A percentile compares a stretch with the other conserved stretches of the same genome.
Conservation (phyloP, 37 sponge, comb jelly and placozoan genomes). For the Chondrosia reniformis region DNA sequence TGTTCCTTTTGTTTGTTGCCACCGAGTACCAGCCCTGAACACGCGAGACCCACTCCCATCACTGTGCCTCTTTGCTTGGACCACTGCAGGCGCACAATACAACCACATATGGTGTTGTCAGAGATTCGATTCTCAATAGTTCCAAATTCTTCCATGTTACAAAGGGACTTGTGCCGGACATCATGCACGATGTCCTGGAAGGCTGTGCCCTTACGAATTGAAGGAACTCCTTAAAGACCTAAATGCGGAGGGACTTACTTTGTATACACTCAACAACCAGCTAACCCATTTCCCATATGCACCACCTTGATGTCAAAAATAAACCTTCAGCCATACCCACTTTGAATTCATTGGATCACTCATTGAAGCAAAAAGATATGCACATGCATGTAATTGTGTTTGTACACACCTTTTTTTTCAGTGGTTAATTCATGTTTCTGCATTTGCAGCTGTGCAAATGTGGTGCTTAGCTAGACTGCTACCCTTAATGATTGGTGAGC, state of each 20-base stretch:
- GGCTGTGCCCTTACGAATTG: too few relatives aligned
- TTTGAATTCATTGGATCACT: too few relatives aligned
- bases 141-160: slow-evolving; percentile 3
- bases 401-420: too few relatives aligned
- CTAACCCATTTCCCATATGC: too few relatives aligned
- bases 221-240: too few relatives aligned
- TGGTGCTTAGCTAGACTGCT: neutral
- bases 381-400: too few relatives aligned
- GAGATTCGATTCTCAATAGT: neutral
- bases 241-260: too few relatives aligned
- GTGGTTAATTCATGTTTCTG: too few relatives aligned
- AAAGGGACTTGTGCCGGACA: slow-evolving; percentile 33
- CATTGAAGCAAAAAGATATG: too few relatives aligned
- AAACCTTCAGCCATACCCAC: too few relatives aligned
- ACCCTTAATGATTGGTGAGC: neutral
- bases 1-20: slow-evolving; percentile 17
- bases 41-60: neutral
- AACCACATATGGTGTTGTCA: neutral
- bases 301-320: too few relatives aligned
- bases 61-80: slow-evolving; percentile 3
- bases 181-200: slow-evolving; percentile 45
- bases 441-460: neutral
- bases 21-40: slow-evolving; percentile 11
- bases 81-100: neutral
- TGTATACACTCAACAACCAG: too few relatives aligned